Conservation (phyloP, 2,113 vertebrate species). For the Pseudorasbora parva region DNA sequence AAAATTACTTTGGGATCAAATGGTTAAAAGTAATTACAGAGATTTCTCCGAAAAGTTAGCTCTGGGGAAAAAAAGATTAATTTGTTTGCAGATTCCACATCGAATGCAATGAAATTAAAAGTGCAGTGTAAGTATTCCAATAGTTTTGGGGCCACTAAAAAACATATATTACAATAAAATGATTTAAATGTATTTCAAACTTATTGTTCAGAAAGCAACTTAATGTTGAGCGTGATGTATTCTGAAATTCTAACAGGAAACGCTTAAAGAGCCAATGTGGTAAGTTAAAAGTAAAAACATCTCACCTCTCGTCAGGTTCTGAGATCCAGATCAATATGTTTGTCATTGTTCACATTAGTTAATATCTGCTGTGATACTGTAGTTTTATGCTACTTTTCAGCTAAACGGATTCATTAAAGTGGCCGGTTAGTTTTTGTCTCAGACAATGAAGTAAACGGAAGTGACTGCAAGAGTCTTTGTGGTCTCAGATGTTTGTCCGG, state of each 20-base stretch:
- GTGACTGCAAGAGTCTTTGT: conserved; percentile 24
- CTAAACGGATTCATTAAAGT: not conserved
- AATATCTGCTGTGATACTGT: no score
- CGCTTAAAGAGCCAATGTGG: not conserved
- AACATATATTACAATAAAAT: not conserved
- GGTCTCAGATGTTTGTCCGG: conserved; percentile 9
- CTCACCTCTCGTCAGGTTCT: conserved; percentile 49
- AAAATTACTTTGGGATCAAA: not conserved
- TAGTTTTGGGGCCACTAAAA: not conserved
- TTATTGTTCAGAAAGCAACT: not conserved
- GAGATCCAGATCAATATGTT: conserved; percentile 53
- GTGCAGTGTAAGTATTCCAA: not conserved
- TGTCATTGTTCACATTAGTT: conserved; percentile 27
- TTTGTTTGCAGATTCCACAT: not conserved
- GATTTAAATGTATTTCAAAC: not conserved
- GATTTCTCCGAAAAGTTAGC: not conserved
- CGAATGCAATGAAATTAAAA: not conserved
- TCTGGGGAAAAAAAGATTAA: not conserved
- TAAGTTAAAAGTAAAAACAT: not conserved
- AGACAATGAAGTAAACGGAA: conserved; percentile 41
- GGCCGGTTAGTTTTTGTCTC: not conserved
- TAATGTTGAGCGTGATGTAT: not conserved
- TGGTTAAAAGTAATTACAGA: not conserved
- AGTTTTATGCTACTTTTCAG: not conserved
- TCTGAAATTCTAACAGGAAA: conserved; percentile 8